Conservation (phyloP, 1,140 invertebrate species). For the Holotrichia oblita region DNA sequence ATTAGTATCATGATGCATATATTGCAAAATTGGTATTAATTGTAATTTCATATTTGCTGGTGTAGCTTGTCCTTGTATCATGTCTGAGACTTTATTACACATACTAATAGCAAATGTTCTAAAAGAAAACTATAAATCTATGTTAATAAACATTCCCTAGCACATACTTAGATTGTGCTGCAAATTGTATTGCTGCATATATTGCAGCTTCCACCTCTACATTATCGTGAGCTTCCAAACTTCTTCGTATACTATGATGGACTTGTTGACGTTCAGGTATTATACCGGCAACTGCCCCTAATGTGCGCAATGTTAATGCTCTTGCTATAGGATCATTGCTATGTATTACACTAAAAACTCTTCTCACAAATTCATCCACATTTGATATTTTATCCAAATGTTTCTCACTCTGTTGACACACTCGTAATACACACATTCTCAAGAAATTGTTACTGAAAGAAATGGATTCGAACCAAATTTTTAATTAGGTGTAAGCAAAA, state of each 20-base stretch:
- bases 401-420: conserved; percentile 95
- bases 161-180: conserved; percentile 85
- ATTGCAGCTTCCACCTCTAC: conserved; percentile 97
- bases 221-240: conserved; percentile 93
- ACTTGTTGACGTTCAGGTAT: conserved; percentile 94
- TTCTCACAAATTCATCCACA: conserved; percentile 93
- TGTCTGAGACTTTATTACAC: conserved; percentile 94
- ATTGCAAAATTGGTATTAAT: conserved; percentile 89
- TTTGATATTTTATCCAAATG: conserved; percentile 97
- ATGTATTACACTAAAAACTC: conserved; percentile 95
- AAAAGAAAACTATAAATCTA: conserved; percentile 52
- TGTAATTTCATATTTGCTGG: conserved; percentile 91
- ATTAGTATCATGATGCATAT: conserved; percentile 92
- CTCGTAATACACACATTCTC: conserved; percentile 90
- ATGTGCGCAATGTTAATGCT: conserved; percentile 86
- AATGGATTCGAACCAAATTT: conserved; percentile 47
- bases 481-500: neutral
- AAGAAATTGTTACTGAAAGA: conserved; percentile 83
- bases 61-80: conserved; percentile 92
- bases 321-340: conserved; percentile 96
- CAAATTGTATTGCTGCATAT: conserved; percentile 93
- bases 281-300: conserved; percentile 91
- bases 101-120: conserved; percentile 95
- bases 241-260: conserved; percentile 91
- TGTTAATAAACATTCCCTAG: conserved; percentile 29